Evolutionary conservation across 2,888 invertebrate species (phyloP), one percentile per base, ranked within the genome.

Genomic region (Saturnia japonica): DNA sequence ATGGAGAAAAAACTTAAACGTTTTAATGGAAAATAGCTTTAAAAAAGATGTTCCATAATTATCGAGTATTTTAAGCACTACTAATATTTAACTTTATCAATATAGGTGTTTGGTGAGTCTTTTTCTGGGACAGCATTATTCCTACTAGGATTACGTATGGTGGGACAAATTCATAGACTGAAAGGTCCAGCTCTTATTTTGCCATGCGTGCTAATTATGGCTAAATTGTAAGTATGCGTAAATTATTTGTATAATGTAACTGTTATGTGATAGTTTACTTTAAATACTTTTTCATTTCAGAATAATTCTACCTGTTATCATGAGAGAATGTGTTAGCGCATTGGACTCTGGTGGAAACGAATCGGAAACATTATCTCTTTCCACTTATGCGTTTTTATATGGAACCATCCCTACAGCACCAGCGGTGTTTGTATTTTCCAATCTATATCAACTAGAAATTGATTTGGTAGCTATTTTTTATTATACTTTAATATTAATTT

Each of bases 371-470:
- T 94, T 96, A 14, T 97, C 98, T 75, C 91, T 98, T 72, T 97
- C 98, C 76, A 98, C 98, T 60, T 99, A 97, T 87, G 99, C 98
- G 0, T 99, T 99, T 91, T 94, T 99, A 0, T 99, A 99, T 85
- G 99, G 99, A 70, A 99, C 99, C 0, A 97, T 99, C 88, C 99
- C 99, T 0, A 96, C 98, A 1, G 99, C 99, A 0, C 99, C 99
- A 0, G 98, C 98, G n/a, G 97, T 98, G 0, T 99, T 99, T 87
- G 98, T 99, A 4, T 98, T 98, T 89, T 98, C 99, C 0, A 96
- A 97, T 62, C 96, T 98, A 75, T 99, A 98, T 86, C 96, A 96
- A 76, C 89, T 98, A 70, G 98, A 98, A 85, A 95, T 97, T 72
- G 98, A 98, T 90, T 92, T 98, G 95, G 98, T 98, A 87, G 92